These are phyloP conservation scores for Aspidoscelis tigris DNA, from an alignment of 2,113 vertebrate species.

Conservation along the genomic window DNA sequence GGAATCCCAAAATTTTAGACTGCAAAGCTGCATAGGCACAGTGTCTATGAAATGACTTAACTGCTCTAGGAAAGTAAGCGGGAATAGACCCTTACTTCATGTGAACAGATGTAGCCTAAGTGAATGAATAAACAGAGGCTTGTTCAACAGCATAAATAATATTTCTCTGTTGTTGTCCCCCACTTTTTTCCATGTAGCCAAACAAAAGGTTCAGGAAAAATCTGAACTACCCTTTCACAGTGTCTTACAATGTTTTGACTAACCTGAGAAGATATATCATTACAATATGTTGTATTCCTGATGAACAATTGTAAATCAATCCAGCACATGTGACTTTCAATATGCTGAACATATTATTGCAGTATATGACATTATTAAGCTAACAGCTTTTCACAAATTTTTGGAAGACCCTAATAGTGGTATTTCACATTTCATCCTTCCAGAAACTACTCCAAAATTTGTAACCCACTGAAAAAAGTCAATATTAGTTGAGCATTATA, in stretches of 20 bases:
- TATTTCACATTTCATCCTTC: accelerated
- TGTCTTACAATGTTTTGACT: too few species aligned
- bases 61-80: too few species aligned
- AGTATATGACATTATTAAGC: slow-evolving; percentile 29
- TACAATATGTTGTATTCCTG: slow-evolving; percentile 24
- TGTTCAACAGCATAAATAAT: too few species aligned
- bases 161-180: neutral
- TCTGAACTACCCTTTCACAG: neutral
- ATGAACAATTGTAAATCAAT: slow-evolving; percentile 35
- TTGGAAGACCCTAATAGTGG: neutral
- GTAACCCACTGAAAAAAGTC: neutral
- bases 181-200: too few species aligned
- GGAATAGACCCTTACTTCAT: too few species aligned
- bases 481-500: slow-evolving; percentile 22
- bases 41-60: too few species aligned
- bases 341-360: neutral
- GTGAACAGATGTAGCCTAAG: too few species aligned
- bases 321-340: slow-evolving; percentile 32
- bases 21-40: too few species aligned
- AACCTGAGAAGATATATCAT: too few species aligned
- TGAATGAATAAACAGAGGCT: too few species aligned
- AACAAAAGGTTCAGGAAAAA: too few species aligned
- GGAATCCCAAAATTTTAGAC: too few species aligned
- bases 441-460: neutral
- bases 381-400: neutral